Evolutionary conservation across 1,140 invertebrate species (phyloP).

Genomic region (Polyergus mexicanus): DNA sequence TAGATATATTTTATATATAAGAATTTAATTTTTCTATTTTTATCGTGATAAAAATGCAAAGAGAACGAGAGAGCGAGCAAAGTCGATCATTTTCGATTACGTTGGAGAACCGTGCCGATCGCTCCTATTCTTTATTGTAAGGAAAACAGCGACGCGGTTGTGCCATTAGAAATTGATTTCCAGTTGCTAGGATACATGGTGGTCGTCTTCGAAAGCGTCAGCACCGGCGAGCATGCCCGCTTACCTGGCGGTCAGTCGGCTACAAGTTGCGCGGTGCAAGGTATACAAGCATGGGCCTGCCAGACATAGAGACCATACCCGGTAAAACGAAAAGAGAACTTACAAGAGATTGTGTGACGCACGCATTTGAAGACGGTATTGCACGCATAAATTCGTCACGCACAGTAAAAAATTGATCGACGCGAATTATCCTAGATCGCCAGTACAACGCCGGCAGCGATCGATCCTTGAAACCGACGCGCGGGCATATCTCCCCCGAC

Average conservation of each 20-base stretch:
- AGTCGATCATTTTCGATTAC: constrained; percentile 25
- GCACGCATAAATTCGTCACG: neutral
- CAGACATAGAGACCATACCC: constrained; percentile 82
- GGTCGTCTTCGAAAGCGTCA: constrained; percentile 73
- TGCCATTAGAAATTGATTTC: constrained; percentile 78
- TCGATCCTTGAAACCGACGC: constrained; percentile 28
- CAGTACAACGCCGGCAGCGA: neutral
- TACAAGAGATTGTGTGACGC: neutral
- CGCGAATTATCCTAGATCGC: neutral
- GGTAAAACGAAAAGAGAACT: constrained; percentile 72
- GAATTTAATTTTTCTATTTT: neutral
- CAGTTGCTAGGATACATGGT: constrained; percentile 79
- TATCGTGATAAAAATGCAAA: neutral
- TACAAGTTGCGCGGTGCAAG: constrained; percentile 73
- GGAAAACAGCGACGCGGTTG: constrained; percentile 57
- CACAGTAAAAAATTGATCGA: neutral
- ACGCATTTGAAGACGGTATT: constrained; percentile 5
- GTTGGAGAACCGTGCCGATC: constrained; percentile 24
- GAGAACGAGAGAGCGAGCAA: neutral
- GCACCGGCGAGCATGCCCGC: constrained; percentile 71
- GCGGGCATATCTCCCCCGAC: neutral
- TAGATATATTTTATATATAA: no score
- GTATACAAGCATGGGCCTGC: constrained; percentile 80
- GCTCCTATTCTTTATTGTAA: constrained; percentile 64
- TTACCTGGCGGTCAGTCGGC: constrained; percentile 78